Percentiles rank a stretch among this genome's conserved stretches.
phyloP scores from a whole-genome alignment of 2,888 invertebrate species.

The Synergus gifuensis region DNA sequence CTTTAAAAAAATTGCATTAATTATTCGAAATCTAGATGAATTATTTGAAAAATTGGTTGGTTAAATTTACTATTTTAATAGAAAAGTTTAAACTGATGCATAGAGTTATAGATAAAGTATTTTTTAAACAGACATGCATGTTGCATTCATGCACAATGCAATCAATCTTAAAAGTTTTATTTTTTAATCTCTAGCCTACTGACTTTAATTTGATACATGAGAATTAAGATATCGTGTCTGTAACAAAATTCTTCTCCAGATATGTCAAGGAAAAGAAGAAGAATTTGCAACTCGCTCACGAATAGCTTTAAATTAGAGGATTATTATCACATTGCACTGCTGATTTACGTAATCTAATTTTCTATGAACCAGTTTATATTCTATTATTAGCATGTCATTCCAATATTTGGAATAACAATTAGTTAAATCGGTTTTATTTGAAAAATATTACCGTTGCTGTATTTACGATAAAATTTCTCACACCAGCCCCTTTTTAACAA shows the following conservation, averaged over 20 bases:
- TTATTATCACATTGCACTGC: background rate
- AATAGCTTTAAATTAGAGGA: background rate
- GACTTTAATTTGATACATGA: background rate
- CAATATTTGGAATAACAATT: background rate
- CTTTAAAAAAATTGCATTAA: background rate
- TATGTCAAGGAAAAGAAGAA: background rate
- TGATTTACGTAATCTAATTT: background rate
- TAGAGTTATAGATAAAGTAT: background rate
- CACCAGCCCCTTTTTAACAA: slow-evolving; percentile 74
- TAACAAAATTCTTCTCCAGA: background rate
- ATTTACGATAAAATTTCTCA: slow-evolving; percentile 71
- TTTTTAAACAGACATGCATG: background rate
- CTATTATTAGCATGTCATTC: background rate
- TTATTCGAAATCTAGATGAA: background rate
- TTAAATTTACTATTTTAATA: background rate
- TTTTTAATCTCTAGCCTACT: slow-evolving; percentile 7
- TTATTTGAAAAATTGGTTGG: too few relatives aligned
- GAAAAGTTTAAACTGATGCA: background rate
- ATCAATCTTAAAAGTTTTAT: background rate
- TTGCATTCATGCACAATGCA: background rate
- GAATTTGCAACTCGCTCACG: background rate
- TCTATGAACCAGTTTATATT: background rate
- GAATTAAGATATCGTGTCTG: slow-evolving; percentile 6
- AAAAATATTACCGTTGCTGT: slow-evolving; percentile 54
- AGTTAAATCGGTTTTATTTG: too few relatives aligned